These are phyloP conservation scores for Nesoenas mayeri DNA, from an alignment of 2,113 vertebrate genomes.

Conservation along the genomic window DNA sequence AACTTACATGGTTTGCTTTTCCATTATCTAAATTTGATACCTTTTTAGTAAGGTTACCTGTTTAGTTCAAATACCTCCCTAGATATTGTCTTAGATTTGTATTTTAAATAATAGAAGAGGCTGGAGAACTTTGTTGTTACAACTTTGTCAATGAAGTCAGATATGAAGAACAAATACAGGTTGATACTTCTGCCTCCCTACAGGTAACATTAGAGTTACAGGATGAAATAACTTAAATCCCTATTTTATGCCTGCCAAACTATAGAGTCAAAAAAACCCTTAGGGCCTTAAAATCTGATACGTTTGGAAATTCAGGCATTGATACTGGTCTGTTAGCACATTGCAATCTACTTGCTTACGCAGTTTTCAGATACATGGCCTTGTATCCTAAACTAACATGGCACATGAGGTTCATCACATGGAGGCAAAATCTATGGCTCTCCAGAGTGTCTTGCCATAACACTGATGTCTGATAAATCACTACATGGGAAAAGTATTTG, in stretches of 20 bases:
- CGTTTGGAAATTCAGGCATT: neutral
- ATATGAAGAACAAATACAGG: neutral
- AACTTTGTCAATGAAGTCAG: neutral
- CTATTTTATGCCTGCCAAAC: neutral
- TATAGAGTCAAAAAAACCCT: neutral
- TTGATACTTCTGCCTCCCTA: neutral
- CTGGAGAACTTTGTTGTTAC: neutral
- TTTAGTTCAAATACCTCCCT: neutral
- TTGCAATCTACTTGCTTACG: neutral
- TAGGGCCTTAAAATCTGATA: neutral
- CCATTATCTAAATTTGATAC: neutral
- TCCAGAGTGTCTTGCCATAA: accelerated
- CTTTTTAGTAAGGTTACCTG: neutral
- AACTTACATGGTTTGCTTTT: neutral
- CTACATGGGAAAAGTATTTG: neutral
- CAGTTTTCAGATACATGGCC: neutral
- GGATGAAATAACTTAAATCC: neutral
- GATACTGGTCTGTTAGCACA: neutral
- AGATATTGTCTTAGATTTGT: neutral
- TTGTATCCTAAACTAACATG: accelerated
- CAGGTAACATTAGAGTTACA: neutral
- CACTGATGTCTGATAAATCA: neutral
- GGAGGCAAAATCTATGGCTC: neutral
- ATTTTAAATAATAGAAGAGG: neutral
- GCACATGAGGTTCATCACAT: neutral